Evolutionary conservation across 2,113 vertebrate genomes (phyloP), one percentile per base, ranked within the genome.

Genomic region (Zootoca vivipara): DNA sequence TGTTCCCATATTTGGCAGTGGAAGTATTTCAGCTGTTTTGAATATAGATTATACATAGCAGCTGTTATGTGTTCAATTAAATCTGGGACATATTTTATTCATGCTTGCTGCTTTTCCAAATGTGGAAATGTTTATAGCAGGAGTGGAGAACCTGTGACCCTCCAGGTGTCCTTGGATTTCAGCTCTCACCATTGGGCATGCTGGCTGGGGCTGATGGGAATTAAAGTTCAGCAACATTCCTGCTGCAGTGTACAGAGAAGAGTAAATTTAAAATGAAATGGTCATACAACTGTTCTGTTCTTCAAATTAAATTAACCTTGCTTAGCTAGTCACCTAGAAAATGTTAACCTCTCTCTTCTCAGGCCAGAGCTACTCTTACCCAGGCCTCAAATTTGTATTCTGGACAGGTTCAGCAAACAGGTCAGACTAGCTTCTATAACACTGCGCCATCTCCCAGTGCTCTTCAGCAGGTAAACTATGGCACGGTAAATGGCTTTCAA

Each of bases 371-470:
- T 92, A 98, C 98, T 0, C 98, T 99, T 95, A 98, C 98, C 94
- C 99, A 99, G 95, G 98, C 98, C 96, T 99, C 98, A 85, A 99
- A 98, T 94, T 96, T 99, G 91, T 99, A 99, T 94, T 98, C 99
- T 78, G 98, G 99, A 83, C 98, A 98, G 96, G 98, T 99, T 80
- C 99, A 99, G 20, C 99, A 99, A 90, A 98, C 99, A 90, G 98
- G 98, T 46, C 99, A 99, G 95, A 99, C 97, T 89, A 99, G 97
- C 92, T 99, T 99, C 95, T 99, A 99, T 94, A 99, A 98, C 93
- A 98, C 98, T 92, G 98, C 98, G 78, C 99, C 99, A 93, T 98
- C 98, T 42, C 97, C 98, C 65, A 99, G 97, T 93, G 98, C 98
- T 92, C 97, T 99, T 90, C 99, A 99, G 96, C 99, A 99, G 98